A percentile compares a stretch with the other conserved stretches of the same genome.
phyloP scores from a whole-genome alignment of 2,797 vertebrate genomes.

The Cryptoprocta ferox region DNA sequence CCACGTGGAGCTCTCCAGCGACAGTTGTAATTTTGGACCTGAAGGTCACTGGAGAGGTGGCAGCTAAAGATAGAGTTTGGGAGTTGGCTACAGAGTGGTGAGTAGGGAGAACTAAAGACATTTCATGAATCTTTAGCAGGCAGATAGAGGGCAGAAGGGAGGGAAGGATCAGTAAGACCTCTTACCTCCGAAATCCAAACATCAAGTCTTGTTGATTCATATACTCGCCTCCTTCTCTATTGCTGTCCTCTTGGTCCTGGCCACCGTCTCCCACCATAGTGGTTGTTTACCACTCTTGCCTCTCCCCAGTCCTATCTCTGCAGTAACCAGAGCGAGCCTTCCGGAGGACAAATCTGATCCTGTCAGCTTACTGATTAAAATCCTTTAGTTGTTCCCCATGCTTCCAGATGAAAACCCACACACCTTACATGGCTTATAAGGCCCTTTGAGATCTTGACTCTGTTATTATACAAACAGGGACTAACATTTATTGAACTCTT shows the following conservation, averaged over 20 bases:
- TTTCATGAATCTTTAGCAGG: neutral
- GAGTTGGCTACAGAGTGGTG: neutral
- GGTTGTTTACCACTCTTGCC: neutral
- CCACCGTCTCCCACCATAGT: neutral
- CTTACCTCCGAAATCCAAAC: neutral
- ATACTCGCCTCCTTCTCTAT: neutral
- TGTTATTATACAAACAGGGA: slow-evolving; percentile 50
- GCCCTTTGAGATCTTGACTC: slow-evolving; percentile 4
- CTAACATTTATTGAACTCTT: slow-evolving; percentile 5
- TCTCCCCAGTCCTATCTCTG: slow-evolving; percentile 16
- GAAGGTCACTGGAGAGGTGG: neutral
- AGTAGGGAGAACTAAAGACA: slow-evolving; percentile 14
- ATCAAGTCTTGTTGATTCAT: neutral
- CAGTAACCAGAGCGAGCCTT: neutral
- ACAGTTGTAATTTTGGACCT: slow-evolving; percentile 43
- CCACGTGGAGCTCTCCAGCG: neutral
- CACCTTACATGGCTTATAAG: neutral
- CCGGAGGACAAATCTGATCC: neutral
- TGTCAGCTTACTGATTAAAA: neutral
- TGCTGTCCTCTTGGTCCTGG: neutral
- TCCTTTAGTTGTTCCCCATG: neutral
- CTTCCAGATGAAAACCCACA: neutral
- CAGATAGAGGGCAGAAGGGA: neutral
- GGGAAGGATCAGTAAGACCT: neutral
- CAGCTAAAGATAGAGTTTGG: neutral